Percentiles rank a stretch among this genome's conserved stretches.
phyloP scores from a whole-genome alignment of 2,888 invertebrate species.

The Byasa hedistus region DNA sequence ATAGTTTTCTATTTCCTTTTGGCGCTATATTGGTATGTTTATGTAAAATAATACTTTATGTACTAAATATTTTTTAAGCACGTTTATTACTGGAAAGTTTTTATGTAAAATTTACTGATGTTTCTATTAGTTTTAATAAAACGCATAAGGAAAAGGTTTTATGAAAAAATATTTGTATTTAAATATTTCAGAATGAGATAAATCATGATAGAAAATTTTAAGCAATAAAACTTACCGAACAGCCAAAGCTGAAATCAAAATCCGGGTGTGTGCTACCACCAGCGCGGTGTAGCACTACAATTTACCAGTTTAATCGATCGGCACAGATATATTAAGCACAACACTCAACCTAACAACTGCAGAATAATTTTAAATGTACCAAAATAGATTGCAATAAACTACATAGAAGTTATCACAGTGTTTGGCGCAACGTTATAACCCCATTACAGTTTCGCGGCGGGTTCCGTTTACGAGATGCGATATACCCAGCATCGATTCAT shows the following conservation, averaged over 20 bases:
- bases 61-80: too few relatives aligned
- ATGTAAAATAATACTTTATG: too few relatives aligned
- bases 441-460: constrained; percentile 49
- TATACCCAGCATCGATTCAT: constrained; percentile 57
- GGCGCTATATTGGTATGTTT: too few relatives aligned
- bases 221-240: constrained; percentile 13
- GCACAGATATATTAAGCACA: constrained; percentile 62
- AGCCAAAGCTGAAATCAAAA: constrained; percentile 31
- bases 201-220: neutral
- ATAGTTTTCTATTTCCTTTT: too few relatives aligned
- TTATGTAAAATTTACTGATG: too few relatives aligned
- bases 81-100: too few relatives aligned
- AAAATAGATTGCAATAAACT: constrained; percentile 48
- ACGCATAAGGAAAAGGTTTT: too few relatives aligned
- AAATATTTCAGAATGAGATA: too few relatives aligned
- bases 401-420: constrained; percentile 58
- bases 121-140: too few relatives aligned
- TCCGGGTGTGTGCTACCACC: constrained; percentile 39
- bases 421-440: constrained; percentile 68
- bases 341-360: constrained; percentile 62
- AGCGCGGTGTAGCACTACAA: constrained; percentile 34
- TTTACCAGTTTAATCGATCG: constrained; percentile 46
- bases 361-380: constrained; percentile 49
- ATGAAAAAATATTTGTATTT: too few relatives aligned
- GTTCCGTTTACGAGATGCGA: constrained; percentile 39